Conservation (phyloP, 2,797 vertebrate species). For the Delichon dasypus region DNA sequence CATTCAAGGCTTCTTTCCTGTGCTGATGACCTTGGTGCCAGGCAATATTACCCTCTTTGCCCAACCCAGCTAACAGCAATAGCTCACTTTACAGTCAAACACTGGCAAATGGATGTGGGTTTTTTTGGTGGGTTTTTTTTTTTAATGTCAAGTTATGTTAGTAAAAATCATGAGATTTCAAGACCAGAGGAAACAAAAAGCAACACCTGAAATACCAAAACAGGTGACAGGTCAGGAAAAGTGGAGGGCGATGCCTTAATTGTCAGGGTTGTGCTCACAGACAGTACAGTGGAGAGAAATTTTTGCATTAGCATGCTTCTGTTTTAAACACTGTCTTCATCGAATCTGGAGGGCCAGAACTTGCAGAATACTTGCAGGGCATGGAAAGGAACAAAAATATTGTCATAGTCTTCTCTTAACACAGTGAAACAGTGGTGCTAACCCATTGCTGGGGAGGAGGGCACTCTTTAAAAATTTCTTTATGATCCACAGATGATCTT, state of each 20-base stretch:
- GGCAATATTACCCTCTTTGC: background rate
- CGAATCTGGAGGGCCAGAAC: background rate
- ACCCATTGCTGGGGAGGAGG: background rate
- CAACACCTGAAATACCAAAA: background rate
- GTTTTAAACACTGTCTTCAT: background rate
- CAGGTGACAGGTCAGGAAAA: background rate
- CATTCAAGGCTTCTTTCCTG: background rate
- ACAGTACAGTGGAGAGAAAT: background rate
- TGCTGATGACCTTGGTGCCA: background rate
- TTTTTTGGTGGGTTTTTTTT: background rate
- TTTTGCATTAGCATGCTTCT: background rate
- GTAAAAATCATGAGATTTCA: background rate
- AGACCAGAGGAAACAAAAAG: background rate
- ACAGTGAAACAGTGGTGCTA: background rate
- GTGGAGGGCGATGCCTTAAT: background rate
- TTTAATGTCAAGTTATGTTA: background rate
- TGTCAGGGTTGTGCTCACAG: background rate
- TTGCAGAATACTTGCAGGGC: background rate
- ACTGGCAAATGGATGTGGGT: background rate
- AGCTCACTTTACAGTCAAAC: background rate
- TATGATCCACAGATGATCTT: background rate
- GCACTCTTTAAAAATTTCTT: background rate
- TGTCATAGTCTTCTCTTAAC: background rate
- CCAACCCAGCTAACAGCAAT: background rate
- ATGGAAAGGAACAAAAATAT: background rate